Percentiles rank a stretch among this genome's conserved stretches.
phyloP scores from a whole-genome alignment of 2,113 vertebrate species.

The Catharus minimus region DNA sequence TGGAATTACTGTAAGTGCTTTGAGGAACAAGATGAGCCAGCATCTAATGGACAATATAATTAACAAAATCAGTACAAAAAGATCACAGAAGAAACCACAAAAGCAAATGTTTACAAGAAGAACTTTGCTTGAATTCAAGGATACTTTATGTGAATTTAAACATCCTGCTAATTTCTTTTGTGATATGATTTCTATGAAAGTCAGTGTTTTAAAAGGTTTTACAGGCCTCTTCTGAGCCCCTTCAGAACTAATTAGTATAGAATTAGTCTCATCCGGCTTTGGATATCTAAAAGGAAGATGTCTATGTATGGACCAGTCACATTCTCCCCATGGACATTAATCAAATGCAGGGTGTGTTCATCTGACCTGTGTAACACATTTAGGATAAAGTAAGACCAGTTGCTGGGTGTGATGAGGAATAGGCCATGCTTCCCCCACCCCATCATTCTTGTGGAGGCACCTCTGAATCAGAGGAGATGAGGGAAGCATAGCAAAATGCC shows the following conservation, averaged over 20 bases:
- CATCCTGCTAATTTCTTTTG: not conserved
- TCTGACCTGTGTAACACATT: not conserved
- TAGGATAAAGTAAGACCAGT: not conserved
- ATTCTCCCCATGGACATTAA: not conserved
- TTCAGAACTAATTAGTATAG: not conserved
- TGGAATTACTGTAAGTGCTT: not conserved
- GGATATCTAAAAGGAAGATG: not conserved
- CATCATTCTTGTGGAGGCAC: not conserved
- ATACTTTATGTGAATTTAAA: not conserved
- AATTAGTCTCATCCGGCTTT: not conserved
- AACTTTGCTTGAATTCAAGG: not conserved
- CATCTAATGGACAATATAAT: not conserved
- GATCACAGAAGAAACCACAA: not conserved
- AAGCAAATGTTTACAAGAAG: not conserved
- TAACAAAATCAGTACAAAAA: not conserved
- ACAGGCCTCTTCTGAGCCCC: not conserved
- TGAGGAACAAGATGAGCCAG: not conserved
- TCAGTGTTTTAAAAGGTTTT: not conserved
- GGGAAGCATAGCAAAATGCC: slow-evolving; percentile 4
- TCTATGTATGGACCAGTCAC: not conserved
- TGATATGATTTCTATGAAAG: not conserved
- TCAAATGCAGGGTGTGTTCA: not conserved
- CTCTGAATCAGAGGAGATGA: not conserved
- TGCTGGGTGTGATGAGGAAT: not conserved
- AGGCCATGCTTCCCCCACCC: not conserved